Evolutionary conservation across 2,797 vertebrate genomes (phyloP), one percentile per base, ranked within the genome.

Genomic region (Simalia tracyae): DNA sequence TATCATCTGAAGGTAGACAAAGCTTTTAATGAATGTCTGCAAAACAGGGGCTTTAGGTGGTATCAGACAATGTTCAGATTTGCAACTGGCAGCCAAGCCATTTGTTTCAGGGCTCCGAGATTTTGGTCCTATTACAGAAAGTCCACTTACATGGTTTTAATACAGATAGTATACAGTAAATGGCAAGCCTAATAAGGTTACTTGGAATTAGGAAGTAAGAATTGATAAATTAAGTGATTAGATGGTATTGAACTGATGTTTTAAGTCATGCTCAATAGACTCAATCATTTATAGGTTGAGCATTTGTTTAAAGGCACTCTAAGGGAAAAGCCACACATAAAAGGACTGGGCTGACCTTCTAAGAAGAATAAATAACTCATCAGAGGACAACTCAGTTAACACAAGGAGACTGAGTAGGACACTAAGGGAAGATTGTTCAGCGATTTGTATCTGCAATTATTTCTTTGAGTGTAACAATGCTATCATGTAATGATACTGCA

Each of bases 1-100:
- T 63, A 92, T 90, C 84, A 76, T 89, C 31, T 66, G 19, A 89
- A 72, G 19, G 84, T n/a, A 92, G 50, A 57, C 81, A 89, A 92
- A 92, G 26, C 76, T 89, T 56, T 89, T 84, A 59, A 63, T 54
- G 31, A 57, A 61, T 59, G 54, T 61, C 76, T 92, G 59, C 10
- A 89, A 66, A 92, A 68, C 17, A 66, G 28, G 68, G 7, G 54
- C 56, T 92, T 92, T 46, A 81, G 31, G 57, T 89, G 88, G 36
- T 15, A 66, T 42, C 63, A 89, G 54, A 72, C 22, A n/a, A 60
- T 60, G 36, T 84, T 86, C 28, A 89, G 54, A 89, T 89, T 60
- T 85, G 60, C 26, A 42, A 50, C 22, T 81, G 42, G 76, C 12
- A 56, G 6, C 57, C 68, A 64, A 89, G 84, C 5, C 4, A 84